These are phyloP conservation scores for Pardalotus punctatus DNA, from an alignment of 2,113 vertebrate genomes.

Conservation along the genomic window DNA sequence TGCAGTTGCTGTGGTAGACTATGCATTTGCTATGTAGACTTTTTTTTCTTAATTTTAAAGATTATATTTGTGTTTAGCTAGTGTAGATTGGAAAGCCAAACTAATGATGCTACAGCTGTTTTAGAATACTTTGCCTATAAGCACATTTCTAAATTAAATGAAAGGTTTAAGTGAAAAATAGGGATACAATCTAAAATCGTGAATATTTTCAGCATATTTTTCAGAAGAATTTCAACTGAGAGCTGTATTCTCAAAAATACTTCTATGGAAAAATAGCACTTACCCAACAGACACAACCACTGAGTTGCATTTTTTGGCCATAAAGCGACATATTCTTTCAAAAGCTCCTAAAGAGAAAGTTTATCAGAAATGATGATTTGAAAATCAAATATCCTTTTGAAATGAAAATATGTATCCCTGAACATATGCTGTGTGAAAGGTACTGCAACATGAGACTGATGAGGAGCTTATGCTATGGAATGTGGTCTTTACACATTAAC, in stretches of 20 bases:
- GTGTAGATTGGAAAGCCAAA: not conserved
- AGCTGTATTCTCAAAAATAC: not conserved
- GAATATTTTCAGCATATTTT: not conserved
- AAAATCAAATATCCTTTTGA: not conserved
- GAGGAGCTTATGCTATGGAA: not conserved
- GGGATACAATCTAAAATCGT: not conserved
- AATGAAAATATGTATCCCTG: not conserved
- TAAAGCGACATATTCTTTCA: conserved; percentile 1
- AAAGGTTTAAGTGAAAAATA: not conserved
- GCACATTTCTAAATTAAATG: not conserved
- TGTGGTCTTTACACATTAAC: not conserved
- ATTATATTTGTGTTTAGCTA: not conserved
- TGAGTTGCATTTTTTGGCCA: conserved; percentile 21
- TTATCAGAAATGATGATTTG: not conserved
- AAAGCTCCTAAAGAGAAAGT: conserved; percentile 38
- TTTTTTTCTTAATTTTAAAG: not conserved
- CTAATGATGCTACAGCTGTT: not conserved
- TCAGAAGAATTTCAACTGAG: not conserved
- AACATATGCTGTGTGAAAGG: not conserved
- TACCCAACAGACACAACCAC: conserved; percentile 42
- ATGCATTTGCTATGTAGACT: not conserved
- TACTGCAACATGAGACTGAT: accelerated
- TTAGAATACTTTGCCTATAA: not conserved
- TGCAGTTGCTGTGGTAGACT: not conserved
- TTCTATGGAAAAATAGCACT: not conserved